Percentiles rank a stretch among this genome's conserved stretches.
phyloP scores from a whole-genome alignment of 30 jellyfish, hydroid and myxozoan species.

The Phacellophora camtschatica region DNA sequence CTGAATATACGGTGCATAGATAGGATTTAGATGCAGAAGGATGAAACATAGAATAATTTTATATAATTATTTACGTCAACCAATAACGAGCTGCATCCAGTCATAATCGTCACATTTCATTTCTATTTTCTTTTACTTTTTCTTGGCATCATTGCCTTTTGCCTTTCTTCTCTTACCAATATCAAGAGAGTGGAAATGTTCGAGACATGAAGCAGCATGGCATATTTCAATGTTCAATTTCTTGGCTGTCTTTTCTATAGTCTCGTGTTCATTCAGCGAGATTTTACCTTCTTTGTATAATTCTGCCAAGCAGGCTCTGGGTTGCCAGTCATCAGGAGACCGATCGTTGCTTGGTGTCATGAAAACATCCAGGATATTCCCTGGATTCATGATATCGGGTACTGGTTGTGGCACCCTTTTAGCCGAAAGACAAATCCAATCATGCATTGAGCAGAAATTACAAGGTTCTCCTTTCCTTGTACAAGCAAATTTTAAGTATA shows the following conservation, averaged over 20 bases:
- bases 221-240: not conserved
- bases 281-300: not conserved
- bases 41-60: no score
- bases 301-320: not conserved
- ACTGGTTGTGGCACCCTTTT: constrained; percentile 7
- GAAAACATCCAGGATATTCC: constrained; percentile 11
- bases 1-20: no score
- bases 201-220: not conserved
- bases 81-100: not conserved
- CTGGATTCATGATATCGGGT: constrained; percentile 11
- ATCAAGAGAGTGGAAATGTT: not conserved
- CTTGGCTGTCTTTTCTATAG: not conserved
- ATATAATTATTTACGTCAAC: no score
- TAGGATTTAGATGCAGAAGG: no score
- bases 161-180: not conserved
- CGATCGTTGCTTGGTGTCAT: constrained; percentile 1
- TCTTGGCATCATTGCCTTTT: not conserved
- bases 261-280: not conserved
- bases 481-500: not conserved
- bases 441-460: not conserved
- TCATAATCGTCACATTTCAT: not conserved
- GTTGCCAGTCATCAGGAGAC: constrained; percentile 29
- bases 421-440: not conserved
- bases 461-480: not conserved
- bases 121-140: not conserved